Base-by-base conservation (phyloP, 2,113 vertebrate genomes). In the Psophia crepitans region DNA sequence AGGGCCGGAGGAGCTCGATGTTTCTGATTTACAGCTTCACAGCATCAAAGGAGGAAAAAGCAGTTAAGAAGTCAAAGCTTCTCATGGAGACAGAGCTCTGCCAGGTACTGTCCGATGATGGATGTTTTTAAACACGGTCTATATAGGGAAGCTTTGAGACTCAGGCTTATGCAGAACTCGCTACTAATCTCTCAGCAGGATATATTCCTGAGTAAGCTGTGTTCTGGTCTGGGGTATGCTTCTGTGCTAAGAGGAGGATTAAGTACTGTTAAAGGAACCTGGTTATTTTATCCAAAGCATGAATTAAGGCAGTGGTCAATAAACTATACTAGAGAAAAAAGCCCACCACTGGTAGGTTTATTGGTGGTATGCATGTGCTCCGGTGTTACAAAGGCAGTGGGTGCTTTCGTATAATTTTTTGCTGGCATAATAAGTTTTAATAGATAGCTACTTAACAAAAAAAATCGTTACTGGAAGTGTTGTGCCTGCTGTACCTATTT, bases 171-270 rank as follows among this genome's bases (percentile, higher is more conserved):
- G 81, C 48, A 89, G 84, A 84, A 65, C 77, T 95, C 1, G 1
- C 63, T 35, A 8, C 94, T 97, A 96, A 94, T 96, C 89, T 96
- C 91, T 89, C 65, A 81, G 81, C 69, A 74, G 91, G 81, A 44
- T 91, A 78, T 57, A 43, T 39, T 79, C 53, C 81, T 58, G 56
- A 75, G 73, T 95, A 91, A 96, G 87, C 89, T 5, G 41, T 82
- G 87, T 84, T 95, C 96, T 95, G 87, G 89, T 91, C 61, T 68
- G 44, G 48, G 69, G 35, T 96, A 85, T 0, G 4, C 89, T 91
- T n/a, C 84, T 94, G 65, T 73, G 84, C 78, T 49, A 79, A 87
- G 77, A 91, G 89, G 74, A 73, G 77, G 89, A 94, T 97, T 96
- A 96, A 87, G 70, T 89, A 35, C 65, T 84, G 69, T 93, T 93